Percentiles rank a stretch among this genome's conserved stretches.
These are phyloP conservation scores for Drosophila burlai DNA, from an alignment of 1,140 invertebrate genomes.

Conservation along the genomic window DNA sequence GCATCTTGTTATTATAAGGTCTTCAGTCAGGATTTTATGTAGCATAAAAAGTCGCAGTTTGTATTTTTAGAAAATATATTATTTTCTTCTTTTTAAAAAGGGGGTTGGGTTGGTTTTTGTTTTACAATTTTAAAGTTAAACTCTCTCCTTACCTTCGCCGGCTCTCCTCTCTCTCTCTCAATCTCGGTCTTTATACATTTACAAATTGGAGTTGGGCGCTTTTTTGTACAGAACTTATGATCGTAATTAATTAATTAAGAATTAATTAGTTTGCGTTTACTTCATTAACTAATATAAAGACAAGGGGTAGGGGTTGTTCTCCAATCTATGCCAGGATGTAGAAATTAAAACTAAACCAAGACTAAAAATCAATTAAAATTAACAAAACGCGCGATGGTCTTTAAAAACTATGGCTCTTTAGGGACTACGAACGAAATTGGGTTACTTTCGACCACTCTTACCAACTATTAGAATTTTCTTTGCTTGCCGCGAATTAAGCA, in stretches of 20 bases:
- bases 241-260: constrained; percentile 51
- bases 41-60: constrained; percentile 59
- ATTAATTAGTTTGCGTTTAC: constrained; percentile 72
- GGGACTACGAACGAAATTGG: constrained; percentile 43
- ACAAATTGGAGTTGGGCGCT: constrained; percentile 80
- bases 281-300: constrained; percentile 74
- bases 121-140: constrained; percentile 57
- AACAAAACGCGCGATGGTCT: constrained; percentile 72
- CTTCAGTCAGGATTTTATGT: not conserved
- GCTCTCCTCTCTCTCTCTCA: not conserved
- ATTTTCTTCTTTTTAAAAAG: constrained; percentile 56
- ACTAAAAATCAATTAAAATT: constrained; percentile 77
- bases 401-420: constrained; percentile 64
- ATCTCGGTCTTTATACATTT: constrained; percentile 66
- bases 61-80: constrained; percentile 74
- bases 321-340: constrained; percentile 67
- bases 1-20: not conserved
- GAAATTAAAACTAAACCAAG: constrained; percentile 71
- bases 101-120: constrained; percentile 47
- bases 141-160: constrained; percentile 33
- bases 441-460: constrained; percentile 41
- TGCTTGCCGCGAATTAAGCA: constrained; percentile 13
- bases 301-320: constrained; percentile 42
- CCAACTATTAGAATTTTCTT: constrained; percentile 51
- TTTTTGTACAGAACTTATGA: constrained; percentile 70